Base-by-base conservation (phyloP, 2,888 invertebrate genomes). In the Noctua comes region DNA sequence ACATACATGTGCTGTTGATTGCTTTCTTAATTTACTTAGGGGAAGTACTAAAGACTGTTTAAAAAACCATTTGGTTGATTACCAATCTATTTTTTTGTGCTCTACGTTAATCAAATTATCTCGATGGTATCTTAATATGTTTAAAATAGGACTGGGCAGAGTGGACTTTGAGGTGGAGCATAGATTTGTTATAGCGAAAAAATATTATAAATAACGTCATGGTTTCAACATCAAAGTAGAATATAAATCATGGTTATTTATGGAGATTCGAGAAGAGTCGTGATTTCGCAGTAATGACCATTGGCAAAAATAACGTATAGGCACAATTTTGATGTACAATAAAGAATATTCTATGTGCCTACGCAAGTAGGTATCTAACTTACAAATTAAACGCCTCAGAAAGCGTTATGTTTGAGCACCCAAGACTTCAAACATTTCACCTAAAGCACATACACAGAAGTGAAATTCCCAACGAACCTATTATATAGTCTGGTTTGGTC, bases 401-500 rank as follows among this genome's bases (percentile, higher is more conserved):
- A 18, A 48, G 48, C 18, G 24, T 24, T 3, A 40, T 21, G 43
- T 21, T 21, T 18, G 4, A 24, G 2, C 6, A 8, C 4, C 11
- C 24, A 68, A 43, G 11, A 43, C 16, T 4, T 8, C 6, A 5
- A 76, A 36, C 16, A 68, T 69, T 82, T 68, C 46, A 36, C 2
- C 54, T 24, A 40, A 77, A 71, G 46, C 36, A 80, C 27, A 27
- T 54, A 59, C n/a, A 76, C n/a, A 48, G n/a, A 68, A 62, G 36
- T 54, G 27, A 57, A 70, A 73, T 80, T 66, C 74, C 11, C n/a
- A n/a, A 59, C 51, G n/a, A 36, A 65, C 31, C 65, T 73, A 43
- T 43, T 13, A 13, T 13, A 54, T 40, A 72, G 66, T 79, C 48
- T 68, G 72, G 80, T 77, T 76, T 68, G 71, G 74, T 87, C 77